Percentiles rank a stretch among this genome's conserved stretches.
Conservation (phyloP, 2,797 vertebrate species). For the Alcedo atthis region DNA sequence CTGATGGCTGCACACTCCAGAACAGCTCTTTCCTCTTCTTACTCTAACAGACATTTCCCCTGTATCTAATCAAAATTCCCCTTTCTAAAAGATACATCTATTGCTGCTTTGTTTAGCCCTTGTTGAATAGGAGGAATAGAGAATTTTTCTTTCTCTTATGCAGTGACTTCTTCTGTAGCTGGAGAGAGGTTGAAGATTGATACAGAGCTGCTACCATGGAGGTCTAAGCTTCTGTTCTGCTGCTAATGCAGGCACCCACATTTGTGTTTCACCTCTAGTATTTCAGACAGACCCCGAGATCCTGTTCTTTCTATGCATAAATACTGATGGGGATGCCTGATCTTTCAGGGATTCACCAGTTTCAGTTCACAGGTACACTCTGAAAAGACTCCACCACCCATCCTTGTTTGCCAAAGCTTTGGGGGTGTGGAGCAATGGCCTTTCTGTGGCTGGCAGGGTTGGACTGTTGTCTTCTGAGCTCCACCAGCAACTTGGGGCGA, state of each 20-base stretch:
- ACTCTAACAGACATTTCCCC: not conserved
- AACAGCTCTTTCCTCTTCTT: not conserved
- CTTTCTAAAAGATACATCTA: not conserved
- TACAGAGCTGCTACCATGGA: not conserved
- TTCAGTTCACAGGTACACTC: not conserved
- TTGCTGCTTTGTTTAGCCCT: not conserved
- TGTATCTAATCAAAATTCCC: not conserved
- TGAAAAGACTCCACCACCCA: not conserved
- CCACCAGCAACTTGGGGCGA: not conserved
- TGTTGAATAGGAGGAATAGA: not conserved
- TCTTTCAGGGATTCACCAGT: not conserved
- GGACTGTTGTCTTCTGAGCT: not conserved
- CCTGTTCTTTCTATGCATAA: not conserved
- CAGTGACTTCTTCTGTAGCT: not conserved
- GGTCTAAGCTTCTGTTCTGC: not conserved
- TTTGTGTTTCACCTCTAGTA: not conserved
- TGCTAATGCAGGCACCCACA: not conserved
- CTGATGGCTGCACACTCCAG: not conserved
- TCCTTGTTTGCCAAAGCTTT: not conserved
- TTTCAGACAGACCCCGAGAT: not conserved
- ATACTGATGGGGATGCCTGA: not conserved
- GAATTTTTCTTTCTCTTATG: not conserved
- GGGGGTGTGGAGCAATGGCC: not conserved
- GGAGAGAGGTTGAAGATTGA: not conserved
- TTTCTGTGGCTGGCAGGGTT: not conserved